A percentile compares a stretch with the other conserved stretches of the same genome.
phyloP scores from a whole-genome alignment of 1,140 invertebrate species.

The Matsumurasca onukii region DNA sequence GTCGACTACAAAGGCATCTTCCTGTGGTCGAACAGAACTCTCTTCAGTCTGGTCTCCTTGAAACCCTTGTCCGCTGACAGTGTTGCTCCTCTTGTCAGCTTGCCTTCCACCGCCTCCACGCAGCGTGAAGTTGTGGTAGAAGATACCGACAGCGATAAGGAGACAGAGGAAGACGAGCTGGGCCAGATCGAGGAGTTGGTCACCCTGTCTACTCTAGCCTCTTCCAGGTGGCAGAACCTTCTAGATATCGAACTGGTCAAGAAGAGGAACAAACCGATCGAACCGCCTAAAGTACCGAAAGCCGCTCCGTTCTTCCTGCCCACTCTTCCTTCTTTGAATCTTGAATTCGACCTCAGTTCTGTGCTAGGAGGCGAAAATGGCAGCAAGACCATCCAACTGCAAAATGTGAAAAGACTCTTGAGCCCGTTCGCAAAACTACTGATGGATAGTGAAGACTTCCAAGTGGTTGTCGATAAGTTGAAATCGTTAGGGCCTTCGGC shows the following conservation, averaged over 20 bases:
- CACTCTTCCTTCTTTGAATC: slow-evolving; percentile 78
- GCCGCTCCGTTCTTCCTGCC: slow-evolving; percentile 94
- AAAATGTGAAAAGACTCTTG: slow-evolving; percentile 54
- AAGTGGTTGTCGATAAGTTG: slow-evolving; percentile 66
- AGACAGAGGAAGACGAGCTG: slow-evolving; percentile 70
- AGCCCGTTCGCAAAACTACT: slow-evolving; percentile 67
- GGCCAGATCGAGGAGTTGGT: slow-evolving; percentile 84
- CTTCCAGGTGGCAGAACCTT: slow-evolving; percentile 92
- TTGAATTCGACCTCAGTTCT: slow-evolving; percentile 73
- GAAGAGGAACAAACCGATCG: slow-evolving; percentile 88
- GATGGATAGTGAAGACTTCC: slow-evolving; percentile 51
- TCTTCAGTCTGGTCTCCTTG: slow-evolving; percentile 80
- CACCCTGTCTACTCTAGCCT: slow-evolving; percentile 81
- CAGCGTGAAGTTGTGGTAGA: slow-evolving; percentile 49
- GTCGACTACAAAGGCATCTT: slow-evolving; percentile 87
- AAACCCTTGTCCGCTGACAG: slow-evolving; percentile 64
- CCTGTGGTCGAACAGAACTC: slow-evolving; percentile 88
- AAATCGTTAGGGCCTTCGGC: slow-evolving; percentile 80
- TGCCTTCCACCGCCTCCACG: slow-evolving; percentile 51
- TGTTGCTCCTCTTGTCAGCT: slow-evolving; percentile 57
- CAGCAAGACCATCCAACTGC: slow-evolving; percentile 44
- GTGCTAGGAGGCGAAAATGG: slow-evolving; percentile 44
- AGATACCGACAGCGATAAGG: slow-evolving; percentile 54
- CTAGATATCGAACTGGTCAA: slow-evolving; percentile 89
- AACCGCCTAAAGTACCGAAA: slow-evolving; percentile 75